phyloP scores from a whole-genome alignment of 2,113 vertebrate species.

The Candoia aspera region DNA sequence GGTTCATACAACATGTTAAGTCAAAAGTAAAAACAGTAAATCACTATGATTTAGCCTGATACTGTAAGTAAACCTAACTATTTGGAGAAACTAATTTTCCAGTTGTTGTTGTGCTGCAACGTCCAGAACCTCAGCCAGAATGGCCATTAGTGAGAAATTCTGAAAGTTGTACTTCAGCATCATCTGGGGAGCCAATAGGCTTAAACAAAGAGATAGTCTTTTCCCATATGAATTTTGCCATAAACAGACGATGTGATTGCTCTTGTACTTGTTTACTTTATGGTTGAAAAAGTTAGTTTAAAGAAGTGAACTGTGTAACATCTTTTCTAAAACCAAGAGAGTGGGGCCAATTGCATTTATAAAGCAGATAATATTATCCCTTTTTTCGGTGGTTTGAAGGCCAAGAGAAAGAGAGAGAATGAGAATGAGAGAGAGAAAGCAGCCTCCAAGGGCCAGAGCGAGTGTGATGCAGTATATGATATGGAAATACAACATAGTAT shows the following conservation, averaged over 20 bases:
- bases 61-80: not conserved
- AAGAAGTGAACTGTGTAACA: not conserved
- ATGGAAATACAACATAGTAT: too few relatives aligned
- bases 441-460: not conserved
- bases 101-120: not conserved
- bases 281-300: not conserved
- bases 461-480: not conserved
- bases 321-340: not conserved
- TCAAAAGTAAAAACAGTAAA: not conserved
- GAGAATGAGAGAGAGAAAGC: not conserved
- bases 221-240: not conserved
- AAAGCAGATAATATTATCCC: not conserved
- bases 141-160: not conserved
- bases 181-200: not conserved
- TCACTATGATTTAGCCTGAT: not conserved
- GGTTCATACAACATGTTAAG: not conserved
- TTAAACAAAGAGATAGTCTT: not conserved
- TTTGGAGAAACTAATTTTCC: not conserved
- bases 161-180: not conserved
- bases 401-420: not conserved
- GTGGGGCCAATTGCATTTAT: not conserved
- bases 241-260: not conserved
- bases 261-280: not conserved
- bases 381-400: not conserved
- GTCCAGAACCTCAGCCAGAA: not conserved